These are phyloP conservation scores for Anser cygnoides DNA, from an alignment of 2,113 vertebrate genomes.

Conservation along the genomic window DNA sequence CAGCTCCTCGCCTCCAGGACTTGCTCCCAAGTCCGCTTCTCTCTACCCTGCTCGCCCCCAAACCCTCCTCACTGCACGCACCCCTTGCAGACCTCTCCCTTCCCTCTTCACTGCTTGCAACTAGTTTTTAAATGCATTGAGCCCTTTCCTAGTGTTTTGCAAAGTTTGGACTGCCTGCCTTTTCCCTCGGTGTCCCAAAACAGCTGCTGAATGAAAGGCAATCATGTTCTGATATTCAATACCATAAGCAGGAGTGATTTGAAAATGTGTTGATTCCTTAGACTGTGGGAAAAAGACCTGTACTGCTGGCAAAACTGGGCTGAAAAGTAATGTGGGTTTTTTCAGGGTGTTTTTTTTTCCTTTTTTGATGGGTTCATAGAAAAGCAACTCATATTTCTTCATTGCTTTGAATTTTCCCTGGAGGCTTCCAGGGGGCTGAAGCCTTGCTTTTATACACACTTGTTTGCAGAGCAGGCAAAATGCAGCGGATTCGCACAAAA, in stretches of 20 bases:
- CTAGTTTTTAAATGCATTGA: not conserved
- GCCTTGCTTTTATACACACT: slow-evolving; percentile 33
- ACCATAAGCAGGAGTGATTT: slow-evolving; percentile 58
- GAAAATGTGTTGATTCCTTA: slow-evolving; percentile 69
- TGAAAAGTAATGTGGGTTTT: slow-evolving; percentile 35
- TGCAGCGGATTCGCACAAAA: not conserved
- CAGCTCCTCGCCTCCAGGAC: no score
- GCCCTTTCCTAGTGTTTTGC: not conserved
- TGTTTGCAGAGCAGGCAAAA: slow-evolving; percentile 22
- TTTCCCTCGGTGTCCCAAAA: slow-evolving; percentile 23
- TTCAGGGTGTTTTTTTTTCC: not conserved
- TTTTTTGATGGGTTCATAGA: slow-evolving; percentile 7
- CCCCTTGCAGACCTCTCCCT: not conserved
- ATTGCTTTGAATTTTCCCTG: slow-evolving; percentile 58
- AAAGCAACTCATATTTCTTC: slow-evolving; percentile 65
- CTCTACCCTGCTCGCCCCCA: not conserved
- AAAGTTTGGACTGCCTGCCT: slow-evolving; percentile 17
- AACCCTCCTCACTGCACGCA: not conserved
- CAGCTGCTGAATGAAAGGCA: slow-evolving; percentile 63
- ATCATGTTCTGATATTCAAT: slow-evolving; percentile 63
- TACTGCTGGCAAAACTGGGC: slow-evolving; percentile 34
- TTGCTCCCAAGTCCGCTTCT: not conserved
- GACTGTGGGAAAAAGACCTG: slow-evolving; percentile 70
- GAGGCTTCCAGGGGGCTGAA: slow-evolving; percentile 15
- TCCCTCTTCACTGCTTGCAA: not conserved